These are phyloP conservation scores for Tenthredo notha DNA, from an alignment of 2,888 invertebrate genomes.

Conservation along the genomic window DNA sequence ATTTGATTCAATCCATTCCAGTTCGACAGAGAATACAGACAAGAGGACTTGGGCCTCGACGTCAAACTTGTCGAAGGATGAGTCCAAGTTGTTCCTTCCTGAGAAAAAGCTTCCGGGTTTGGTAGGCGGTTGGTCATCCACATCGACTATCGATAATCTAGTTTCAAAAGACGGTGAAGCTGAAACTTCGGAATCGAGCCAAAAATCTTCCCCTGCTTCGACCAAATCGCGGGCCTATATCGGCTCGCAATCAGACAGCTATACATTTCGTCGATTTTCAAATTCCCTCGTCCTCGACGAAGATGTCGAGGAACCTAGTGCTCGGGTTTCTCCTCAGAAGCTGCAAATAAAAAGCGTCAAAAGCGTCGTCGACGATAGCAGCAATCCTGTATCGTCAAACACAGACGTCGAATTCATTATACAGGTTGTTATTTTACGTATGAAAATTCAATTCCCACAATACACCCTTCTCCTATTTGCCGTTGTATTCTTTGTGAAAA, in stretches of 20 bases:
- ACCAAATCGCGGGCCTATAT: slow-evolving; percentile 64
- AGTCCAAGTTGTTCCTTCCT: slow-evolving; percentile 57
- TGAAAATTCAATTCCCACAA: neutral
- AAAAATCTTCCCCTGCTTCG: neutral
- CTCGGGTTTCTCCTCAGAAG: slow-evolving; percentile 63
- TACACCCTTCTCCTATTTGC: neutral
- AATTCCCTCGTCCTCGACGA: slow-evolving; percentile 44
- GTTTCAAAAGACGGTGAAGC: slow-evolving; percentile 49
- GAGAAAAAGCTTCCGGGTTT: slow-evolving; percentile 20
- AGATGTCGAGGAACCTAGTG: slow-evolving; percentile 2
- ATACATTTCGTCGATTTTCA: slow-evolving; percentile 67
- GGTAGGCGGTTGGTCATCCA: slow-evolving; percentile 85
- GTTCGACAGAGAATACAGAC: slow-evolving; percentile 74
- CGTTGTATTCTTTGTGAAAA: neutral
- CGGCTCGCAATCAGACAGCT: slow-evolving; percentile 68
- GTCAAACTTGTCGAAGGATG: slow-evolving; percentile 82
- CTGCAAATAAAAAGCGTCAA: slow-evolving; percentile 74
- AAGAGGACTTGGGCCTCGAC: slow-evolving; percentile 89
- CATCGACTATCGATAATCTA: slow-evolving; percentile 54
- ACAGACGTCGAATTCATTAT: slow-evolving; percentile 76
- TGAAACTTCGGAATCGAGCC: slow-evolving; percentile 35
- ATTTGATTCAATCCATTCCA: slow-evolving; percentile 46
- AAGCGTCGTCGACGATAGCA: slow-evolving; percentile 73
- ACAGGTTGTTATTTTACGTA: slow-evolving; percentile 66
- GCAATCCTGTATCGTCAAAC: slow-evolving; percentile 68